phyloP scores from a whole-genome alignment of 2,113 vertebrate genomes.

The Melanerpes aurifrons region DNA sequence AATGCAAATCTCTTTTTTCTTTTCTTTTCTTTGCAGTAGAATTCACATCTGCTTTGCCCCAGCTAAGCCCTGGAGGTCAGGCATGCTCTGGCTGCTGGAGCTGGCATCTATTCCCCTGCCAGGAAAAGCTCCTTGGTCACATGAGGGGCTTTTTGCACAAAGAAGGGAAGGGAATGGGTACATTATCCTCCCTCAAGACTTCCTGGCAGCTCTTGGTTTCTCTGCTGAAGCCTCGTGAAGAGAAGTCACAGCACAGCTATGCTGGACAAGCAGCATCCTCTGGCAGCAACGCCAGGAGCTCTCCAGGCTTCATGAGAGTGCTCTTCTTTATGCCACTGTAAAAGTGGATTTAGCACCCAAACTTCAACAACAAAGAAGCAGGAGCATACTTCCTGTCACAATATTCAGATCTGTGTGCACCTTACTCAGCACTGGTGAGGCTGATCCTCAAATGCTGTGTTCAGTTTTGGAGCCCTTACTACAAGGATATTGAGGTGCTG shows the following conservation, averaged over 20 bases:
- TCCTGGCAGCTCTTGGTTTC: not conserved
- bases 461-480: no score
- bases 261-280: not conserved
- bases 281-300: not conserved
- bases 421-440: no score
- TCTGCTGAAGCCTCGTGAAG: not conserved
- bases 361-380: not conserved
- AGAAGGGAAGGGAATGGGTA: not conserved
- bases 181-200: rapidly evolving
- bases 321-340: not conserved
- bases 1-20: conserved; percentile 1
- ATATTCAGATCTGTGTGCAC: not conserved
- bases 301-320: not conserved
- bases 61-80: not conserved
- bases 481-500: no score
- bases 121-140: not conserved
- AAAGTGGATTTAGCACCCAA: not conserved
- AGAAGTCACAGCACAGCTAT: not conserved
- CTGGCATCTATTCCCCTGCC: not conserved
- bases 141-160: not conserved
- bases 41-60: not conserved
- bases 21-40: not conserved
- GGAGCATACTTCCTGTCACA: not conserved
- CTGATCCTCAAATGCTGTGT: no score
- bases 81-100: not conserved